Percentiles rank a stretch among this genome's conserved stretches.
Evolutionary conservation across 2,113 vertebrate species (phyloP).

Genomic region (Cheilinus undulatus): DNA sequence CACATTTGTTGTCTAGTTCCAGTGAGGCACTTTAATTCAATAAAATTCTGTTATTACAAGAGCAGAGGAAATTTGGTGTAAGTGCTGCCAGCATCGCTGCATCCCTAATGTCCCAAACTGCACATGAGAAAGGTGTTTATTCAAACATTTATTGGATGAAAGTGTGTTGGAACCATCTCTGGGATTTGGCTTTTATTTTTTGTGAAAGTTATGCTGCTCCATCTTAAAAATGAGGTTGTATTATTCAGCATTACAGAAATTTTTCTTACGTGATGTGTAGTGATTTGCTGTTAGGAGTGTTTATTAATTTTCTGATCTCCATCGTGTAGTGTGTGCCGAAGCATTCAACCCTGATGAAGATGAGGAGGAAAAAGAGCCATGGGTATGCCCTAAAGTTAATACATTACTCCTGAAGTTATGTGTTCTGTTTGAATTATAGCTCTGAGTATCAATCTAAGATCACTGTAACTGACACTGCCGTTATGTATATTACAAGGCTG

Average conservation of each 20-base stretch:
- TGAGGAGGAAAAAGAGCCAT: constrained; percentile 93
- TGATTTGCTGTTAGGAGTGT: neutral
- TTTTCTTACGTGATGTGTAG: too few relatives aligned
- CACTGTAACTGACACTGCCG: neutral
- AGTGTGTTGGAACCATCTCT: constrained; percentile 1
- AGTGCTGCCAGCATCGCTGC: neutral
- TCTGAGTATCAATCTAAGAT: neutral
- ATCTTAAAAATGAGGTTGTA: neutral
- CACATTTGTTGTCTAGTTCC: too few relatives aligned
- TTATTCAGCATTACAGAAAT: neutral
- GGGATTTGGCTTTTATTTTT: neutral
- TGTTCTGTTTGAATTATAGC: neutral
- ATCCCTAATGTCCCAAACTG: neutral
- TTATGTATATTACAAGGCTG: neutral
- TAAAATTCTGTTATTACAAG: neutral
- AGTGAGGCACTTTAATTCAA: too few relatives aligned
- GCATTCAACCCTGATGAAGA: constrained; percentile 98
- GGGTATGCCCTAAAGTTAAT: constrained; percentile 81
- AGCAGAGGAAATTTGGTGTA: constrained; percentile 5
- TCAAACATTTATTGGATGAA: constrained; percentile 29
- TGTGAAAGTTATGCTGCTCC: constrained; percentile 2
- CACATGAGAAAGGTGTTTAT: constrained; percentile 9
- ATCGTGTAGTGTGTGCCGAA: constrained; percentile 94
- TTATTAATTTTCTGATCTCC: constrained; percentile 39
- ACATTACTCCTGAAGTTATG: neutral